A percentile compares a stretch with the other conserved stretches of the same genome.
Evolutionary conservation across 1,140 invertebrate species (phyloP).

Genomic region (Drosophila funebris): DNA sequence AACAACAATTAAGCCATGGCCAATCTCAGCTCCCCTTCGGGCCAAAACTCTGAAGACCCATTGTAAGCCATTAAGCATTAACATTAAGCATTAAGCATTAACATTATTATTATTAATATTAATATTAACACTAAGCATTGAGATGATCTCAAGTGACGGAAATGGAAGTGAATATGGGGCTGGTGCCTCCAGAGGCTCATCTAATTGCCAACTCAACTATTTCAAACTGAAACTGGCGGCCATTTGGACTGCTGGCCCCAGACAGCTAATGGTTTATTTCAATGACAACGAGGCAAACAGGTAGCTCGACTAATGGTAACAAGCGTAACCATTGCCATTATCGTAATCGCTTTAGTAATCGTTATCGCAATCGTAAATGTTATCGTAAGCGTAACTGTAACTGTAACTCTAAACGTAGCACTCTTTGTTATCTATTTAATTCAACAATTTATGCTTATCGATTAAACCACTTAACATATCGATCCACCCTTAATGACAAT

Average conservation of each 20-base stretch:
- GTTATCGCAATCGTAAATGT: background rate
- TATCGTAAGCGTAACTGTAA: too few relatives aligned
- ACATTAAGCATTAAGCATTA: slow-evolving; percentile 15
- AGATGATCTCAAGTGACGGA: slow-evolving; percentile 26
- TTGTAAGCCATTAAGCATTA: slow-evolving; percentile 58
- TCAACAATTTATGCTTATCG: too few relatives aligned
- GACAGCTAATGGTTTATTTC: slow-evolving; percentile 58
- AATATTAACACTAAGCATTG: background rate
- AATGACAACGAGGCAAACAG: slow-evolving; percentile 46
- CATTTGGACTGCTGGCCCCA: slow-evolving; percentile 50
- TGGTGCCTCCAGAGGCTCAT: slow-evolving; percentile 27
- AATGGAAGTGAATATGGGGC: slow-evolving; percentile 23
- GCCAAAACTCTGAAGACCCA: slow-evolving; percentile 21
- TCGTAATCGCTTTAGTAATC: slow-evolving; percentile 5
- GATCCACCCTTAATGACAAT: too few relatives aligned
- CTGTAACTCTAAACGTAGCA: too few relatives aligned
- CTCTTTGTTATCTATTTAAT: too few relatives aligned
- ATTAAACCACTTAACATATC: too few relatives aligned
- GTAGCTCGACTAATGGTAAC: slow-evolving; percentile 19
- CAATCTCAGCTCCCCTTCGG: slow-evolving; percentile 2
- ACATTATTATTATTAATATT: background rate
- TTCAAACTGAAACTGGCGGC: slow-evolving; percentile 45
- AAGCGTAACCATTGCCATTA: slow-evolving; percentile 4
- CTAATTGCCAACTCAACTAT: slow-evolving; percentile 48
- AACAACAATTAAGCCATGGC: slow-evolving; percentile 46